Conservation (phyloP, 2,113 vertebrate species). For the Ranitomeya imitator region DNA sequence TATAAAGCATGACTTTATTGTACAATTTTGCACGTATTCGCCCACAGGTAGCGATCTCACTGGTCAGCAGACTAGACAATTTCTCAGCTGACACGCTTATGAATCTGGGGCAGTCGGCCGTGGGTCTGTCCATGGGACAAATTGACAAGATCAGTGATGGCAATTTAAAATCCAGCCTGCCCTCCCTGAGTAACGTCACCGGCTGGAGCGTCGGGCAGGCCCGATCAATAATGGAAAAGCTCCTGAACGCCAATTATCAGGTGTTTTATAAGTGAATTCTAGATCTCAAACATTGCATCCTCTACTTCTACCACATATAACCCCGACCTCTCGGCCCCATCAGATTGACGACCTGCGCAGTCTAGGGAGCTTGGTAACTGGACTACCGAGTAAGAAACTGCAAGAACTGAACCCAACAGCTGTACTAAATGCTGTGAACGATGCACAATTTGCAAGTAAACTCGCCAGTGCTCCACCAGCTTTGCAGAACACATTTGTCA, state of each 20-base stretch:
- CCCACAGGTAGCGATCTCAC: conserved; percentile 58
- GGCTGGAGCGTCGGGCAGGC: conserved; percentile 59
- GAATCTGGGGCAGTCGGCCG: conserved; percentile 57
- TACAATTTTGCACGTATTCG: neutral
- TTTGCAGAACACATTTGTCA: conserved; percentile 61
- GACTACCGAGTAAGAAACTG: conserved; percentile 56
- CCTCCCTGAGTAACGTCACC: neutral
- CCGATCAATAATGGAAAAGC: conserved; percentile 40
- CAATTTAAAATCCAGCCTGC: conserved; percentile 56
- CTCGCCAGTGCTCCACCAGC: neutral
- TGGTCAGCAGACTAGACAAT: conserved; percentile 53
- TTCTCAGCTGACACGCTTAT: conserved; percentile 20
- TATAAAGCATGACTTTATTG: neutral
- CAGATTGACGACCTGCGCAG: conserved; percentile 52
- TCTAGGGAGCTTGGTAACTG: conserved; percentile 62
- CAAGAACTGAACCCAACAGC: conserved; percentile 22
- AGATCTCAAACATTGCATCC: neutral
- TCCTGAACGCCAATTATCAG: conserved; percentile 61
- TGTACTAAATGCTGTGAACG: conserved; percentile 61
- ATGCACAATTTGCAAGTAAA: conserved; percentile 60
- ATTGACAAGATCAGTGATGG: conserved; percentile 51
- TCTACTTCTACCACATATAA: neutral
- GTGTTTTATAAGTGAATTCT: conserved; percentile 39
- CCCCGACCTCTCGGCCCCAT: neutral
- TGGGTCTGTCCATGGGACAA: conserved; percentile 41